Percentiles rank a stretch among this genome's conserved stretches.
Evolutionary conservation across 2,113 vertebrate species (phyloP).

Genomic region (Hippoglossus stenolepis): DNA sequence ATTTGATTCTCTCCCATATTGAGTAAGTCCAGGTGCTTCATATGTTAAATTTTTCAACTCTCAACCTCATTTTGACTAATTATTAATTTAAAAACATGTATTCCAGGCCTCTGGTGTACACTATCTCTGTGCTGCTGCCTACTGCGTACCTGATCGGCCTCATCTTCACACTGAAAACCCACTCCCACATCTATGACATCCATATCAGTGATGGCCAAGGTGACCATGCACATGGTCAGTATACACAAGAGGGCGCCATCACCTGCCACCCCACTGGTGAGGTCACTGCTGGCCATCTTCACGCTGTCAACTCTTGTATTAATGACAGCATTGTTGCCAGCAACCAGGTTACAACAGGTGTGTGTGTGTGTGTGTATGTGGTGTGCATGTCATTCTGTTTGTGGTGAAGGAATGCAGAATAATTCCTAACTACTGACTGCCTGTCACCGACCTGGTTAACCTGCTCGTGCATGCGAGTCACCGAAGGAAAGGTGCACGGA

Average conservation of each 20-base stretch:
- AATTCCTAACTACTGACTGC: neutral
- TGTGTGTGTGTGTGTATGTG: conserved; percentile 53
- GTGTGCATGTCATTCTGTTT: conserved; percentile 1
- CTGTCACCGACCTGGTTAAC: conserved; percentile 22
- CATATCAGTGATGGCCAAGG: conserved; percentile 84
- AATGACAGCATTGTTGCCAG: conserved; percentile 52
- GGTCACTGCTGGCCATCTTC: conserved; percentile 23
- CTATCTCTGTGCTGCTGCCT: conserved; percentile 84
- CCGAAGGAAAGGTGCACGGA: neutral
- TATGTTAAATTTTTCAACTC: neutral
- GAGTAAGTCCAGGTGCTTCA: conserved; percentile 84
- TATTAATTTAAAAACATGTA: neutral
- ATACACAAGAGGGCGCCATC: conserved; percentile 27
- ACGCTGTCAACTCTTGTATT: conserved; percentile 49
- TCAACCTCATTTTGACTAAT: neutral
- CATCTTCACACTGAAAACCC: conserved; percentile 90
- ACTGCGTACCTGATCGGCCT: conserved; percentile 87
- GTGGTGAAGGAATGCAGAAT: neutral
- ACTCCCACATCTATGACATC: conserved; percentile 89
- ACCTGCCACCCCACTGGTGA: conserved; percentile 30
- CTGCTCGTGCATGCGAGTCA: conserved; percentile 34
- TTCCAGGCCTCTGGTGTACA: conserved; percentile 85
- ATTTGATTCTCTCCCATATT: conserved; percentile 85
- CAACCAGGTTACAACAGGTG: conserved; percentile 42
- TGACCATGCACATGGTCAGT: conserved; percentile 85